phyloP scores from a whole-genome alignment of 1,140 invertebrate genomes.

The Ephestia elutella region DNA sequence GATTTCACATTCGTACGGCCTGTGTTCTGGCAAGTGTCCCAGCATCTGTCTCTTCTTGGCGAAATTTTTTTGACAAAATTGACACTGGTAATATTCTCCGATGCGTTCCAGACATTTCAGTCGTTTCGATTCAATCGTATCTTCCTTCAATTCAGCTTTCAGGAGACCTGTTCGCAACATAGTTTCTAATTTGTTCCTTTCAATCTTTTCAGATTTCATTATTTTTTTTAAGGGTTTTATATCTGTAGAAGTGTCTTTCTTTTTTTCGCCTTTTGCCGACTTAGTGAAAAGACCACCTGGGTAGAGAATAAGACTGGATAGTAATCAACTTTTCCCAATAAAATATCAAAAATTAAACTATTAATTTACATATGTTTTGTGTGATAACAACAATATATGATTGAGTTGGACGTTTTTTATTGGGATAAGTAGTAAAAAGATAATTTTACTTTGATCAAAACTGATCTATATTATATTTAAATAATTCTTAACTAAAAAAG shows the following conservation, averaged over 20 bases:
- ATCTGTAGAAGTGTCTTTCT: background rate
- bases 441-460: too few relatives aligned
- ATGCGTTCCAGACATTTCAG: background rate
- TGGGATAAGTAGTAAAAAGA: too few relatives aligned
- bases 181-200: background rate
- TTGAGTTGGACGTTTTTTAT: too few relatives aligned
- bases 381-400: too few relatives aligned
- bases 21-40: background rate
- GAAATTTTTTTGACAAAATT: background rate
- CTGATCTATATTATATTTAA: too few relatives aligned
- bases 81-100: background rate
- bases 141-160: background rate
- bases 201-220: background rate
- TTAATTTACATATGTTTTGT: too few relatives aligned
- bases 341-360: too few relatives aligned
- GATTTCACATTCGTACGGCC: slow-evolving; percentile 75
- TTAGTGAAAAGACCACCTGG: background rate
- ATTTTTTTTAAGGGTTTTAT: background rate
- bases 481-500: too few relatives aligned
- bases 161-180: background rate
- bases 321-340: too few relatives aligned
- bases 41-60: background rate
- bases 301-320: background rate
- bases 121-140: background rate
- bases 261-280: background rate